A percentile compares a stretch with the other conserved stretches of the same genome.
These are phyloP conservation scores for Lithobius niger DNA, from an alignment of 1,140 invertebrate genomes.

Conservation along the genomic window DNA sequence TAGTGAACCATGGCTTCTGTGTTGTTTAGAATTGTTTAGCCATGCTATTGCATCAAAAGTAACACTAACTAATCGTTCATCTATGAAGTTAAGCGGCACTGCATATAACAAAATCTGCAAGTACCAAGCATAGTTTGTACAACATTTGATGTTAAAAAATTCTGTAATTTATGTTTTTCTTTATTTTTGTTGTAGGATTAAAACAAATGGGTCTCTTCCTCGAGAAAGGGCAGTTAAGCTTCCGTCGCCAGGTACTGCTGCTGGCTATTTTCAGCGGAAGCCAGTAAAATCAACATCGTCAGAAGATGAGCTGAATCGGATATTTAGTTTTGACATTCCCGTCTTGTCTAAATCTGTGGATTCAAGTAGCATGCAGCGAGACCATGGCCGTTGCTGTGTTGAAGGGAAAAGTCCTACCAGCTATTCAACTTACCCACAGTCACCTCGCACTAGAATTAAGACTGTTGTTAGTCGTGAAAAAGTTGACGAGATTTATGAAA, in stretches of 20 bases:
- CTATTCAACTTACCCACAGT: conserved; percentile 22
- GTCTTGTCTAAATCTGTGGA: too few species aligned
- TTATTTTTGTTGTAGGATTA: conserved; percentile 46
- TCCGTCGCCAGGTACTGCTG: conserved; percentile 22
- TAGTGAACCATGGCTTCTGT: too few species aligned
- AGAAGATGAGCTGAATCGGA: conserved; percentile 27
- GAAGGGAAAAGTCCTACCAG: neutral
- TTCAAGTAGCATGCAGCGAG: too few species aligned
- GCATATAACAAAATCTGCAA: too few species aligned
- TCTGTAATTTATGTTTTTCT: too few species aligned
- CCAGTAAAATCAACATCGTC: conserved; percentile 21
- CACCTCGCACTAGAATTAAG: conserved; percentile 48
- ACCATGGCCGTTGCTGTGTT: neutral
- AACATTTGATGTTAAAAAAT: too few species aligned
- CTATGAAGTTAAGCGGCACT: too few species aligned
- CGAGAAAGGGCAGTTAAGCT: conserved; percentile 45
- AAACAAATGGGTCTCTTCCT: conserved; percentile 74
- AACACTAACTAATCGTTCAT: too few species aligned
- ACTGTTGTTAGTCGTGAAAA: conserved; percentile 31
- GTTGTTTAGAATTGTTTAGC: too few species aligned
- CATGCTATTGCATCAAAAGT: too few species aligned
- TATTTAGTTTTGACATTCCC: conserved; percentile 36
- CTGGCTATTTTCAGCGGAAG: neutral
- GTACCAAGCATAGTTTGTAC: too few species aligned
- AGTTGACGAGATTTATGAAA: conserved; percentile 24